Evolutionary conservation across 2,888 invertebrate species (phyloP), one percentile per base, ranked within the genome.

Genomic region (Scaptodrosophila latifasciaeformis): DNA sequence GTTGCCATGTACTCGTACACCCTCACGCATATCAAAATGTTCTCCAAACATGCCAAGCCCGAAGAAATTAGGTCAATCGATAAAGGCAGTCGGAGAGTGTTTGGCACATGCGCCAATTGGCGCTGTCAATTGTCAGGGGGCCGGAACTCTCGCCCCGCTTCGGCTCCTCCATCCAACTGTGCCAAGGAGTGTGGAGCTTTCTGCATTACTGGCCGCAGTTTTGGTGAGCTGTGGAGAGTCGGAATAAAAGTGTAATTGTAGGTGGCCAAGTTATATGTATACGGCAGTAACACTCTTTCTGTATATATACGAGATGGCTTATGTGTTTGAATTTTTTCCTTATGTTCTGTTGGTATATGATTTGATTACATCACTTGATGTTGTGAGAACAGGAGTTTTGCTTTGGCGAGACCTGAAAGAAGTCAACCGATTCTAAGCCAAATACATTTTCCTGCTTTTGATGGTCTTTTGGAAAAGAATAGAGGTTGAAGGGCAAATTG

Each of bases 21-120:
- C 17, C 31, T 10, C 3, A 17, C 29, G 13, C 40, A 34, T 49
- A 29, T 40, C 35, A 46, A 34, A 50, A 50, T 58, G 47, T 63
- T 56, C 49, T n/a, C 21, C 31, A 17, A 53, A 27, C 27, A 27
- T 27, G 27, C 27, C 27, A 27, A 9, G 27, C n/a, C n/a, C n/a
- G n/a, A n/a, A 9, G 15, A 52, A 72, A 72, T 76, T 72, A 48
- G 72, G 72, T 72, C 72, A 72, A 72, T 72, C 72, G 72, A 72
- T 72, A 72, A 76, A 76, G 56, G 31, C 18, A 49, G 62, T 39
- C 17, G 58, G 61, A 65, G 62, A 17, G 45, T 49, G 6, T 34
- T 54, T 52, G 56, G 75, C 71, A 72, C 76, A 72, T 76, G 71
- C 71, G 76, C 71, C 52, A 40, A 57, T 35, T 21, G 30, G 31